Percentiles rank a stretch among this genome's conserved stretches.
These are phyloP conservation scores for Chionomys nivalis DNA, from an alignment of 2,113 vertebrate species.

Conservation along the genomic window DNA sequence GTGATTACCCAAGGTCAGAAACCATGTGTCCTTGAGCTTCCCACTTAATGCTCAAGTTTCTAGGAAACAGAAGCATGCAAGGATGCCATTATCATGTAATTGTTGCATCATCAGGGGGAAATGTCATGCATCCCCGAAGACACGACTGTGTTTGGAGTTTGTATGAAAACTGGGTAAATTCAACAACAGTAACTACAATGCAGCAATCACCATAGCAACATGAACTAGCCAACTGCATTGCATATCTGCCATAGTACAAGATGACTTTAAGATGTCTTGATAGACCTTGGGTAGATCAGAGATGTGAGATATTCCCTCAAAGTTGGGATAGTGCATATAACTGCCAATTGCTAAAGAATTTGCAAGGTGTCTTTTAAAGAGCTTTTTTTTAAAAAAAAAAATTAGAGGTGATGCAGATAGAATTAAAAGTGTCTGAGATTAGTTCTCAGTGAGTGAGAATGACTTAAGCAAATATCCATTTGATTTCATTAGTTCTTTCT, in stretches of 20 bases:
- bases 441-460: constrained; percentile 34
- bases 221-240: constrained; percentile 2
- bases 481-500: constrained; percentile 62
- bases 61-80: constrained; percentile 52
- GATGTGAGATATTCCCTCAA: not conserved
- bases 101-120: constrained; percentile 28
- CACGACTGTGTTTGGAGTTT: constrained; percentile 40
- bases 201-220: constrained; percentile 6
- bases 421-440: constrained; percentile 50
- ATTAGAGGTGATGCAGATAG: not conserved
- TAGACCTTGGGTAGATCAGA: not conserved
- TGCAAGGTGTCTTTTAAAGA: not conserved
- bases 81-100: constrained; percentile 61
- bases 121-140: constrained; percentile 60
- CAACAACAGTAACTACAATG: constrained; percentile 27
- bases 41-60: constrained; percentile 66
- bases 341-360: constrained; percentile 2
- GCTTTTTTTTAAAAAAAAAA: not conserved
- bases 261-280: constrained; percentile 17
- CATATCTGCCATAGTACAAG: constrained; percentile 51
- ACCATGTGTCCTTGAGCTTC: constrained; percentile 7
- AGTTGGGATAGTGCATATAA: not conserved
- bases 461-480: constrained; percentile 38
- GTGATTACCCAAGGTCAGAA: constrained; percentile 60
- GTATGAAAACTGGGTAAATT: constrained; percentile 45